Percentiles rank a stretch among this genome's conserved stretches.
Conservation (phyloP, 1,140 invertebrate genomes). For the Drosophila dunni region DNA sequence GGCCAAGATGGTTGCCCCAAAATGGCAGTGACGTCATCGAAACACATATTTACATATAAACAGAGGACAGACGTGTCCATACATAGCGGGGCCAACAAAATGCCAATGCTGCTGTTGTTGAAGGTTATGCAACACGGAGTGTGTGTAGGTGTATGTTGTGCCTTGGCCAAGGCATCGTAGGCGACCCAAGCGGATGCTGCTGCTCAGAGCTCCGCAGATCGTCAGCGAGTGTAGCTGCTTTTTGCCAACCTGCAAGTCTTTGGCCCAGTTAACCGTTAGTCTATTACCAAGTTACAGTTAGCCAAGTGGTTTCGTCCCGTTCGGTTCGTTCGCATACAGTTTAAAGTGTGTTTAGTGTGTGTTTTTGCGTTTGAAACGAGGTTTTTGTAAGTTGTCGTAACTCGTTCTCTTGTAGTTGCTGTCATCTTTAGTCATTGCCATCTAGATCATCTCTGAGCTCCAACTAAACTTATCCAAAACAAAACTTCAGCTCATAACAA, state of each 20-base stretch:
- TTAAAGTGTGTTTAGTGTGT: slow-evolving; percentile 17
- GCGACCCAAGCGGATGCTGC: slow-evolving; percentile 60
- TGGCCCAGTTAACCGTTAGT: slow-evolving; percentile 18
- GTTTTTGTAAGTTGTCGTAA: slow-evolving; percentile 35
- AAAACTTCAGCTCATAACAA: neutral
- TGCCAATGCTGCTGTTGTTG: slow-evolving; percentile 59
- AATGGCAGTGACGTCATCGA: slow-evolving; percentile 68
- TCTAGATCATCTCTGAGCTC: slow-evolving; percentile 26
- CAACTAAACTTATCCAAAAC: neutral
- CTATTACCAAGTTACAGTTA: slow-evolving; percentile 26
- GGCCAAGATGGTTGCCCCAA: slow-evolving; percentile 74
- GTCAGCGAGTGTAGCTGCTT: slow-evolving; percentile 84
- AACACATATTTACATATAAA: slow-evolving; percentile 47
- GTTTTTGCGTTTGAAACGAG: slow-evolving; percentile 1
- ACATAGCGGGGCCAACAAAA: slow-evolving; percentile 20
- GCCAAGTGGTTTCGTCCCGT: slow-evolving; percentile 44
- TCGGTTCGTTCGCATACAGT: slow-evolving; percentile 38
- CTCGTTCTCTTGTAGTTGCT: slow-evolving; percentile 28
- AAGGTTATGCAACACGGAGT: slow-evolving; percentile 70
- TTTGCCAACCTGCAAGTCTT: slow-evolving; percentile 32
- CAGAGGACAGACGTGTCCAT: slow-evolving; percentile 8
- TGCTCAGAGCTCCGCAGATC: slow-evolving; percentile 83
- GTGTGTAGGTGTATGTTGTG: slow-evolving; percentile 65
- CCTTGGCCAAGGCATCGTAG: slow-evolving; percentile 76
- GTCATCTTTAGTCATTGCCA: slow-evolving; percentile 19